Base-by-base conservation (phyloP, 2,113 vertebrate species). In the Helogale parvula region DNA sequence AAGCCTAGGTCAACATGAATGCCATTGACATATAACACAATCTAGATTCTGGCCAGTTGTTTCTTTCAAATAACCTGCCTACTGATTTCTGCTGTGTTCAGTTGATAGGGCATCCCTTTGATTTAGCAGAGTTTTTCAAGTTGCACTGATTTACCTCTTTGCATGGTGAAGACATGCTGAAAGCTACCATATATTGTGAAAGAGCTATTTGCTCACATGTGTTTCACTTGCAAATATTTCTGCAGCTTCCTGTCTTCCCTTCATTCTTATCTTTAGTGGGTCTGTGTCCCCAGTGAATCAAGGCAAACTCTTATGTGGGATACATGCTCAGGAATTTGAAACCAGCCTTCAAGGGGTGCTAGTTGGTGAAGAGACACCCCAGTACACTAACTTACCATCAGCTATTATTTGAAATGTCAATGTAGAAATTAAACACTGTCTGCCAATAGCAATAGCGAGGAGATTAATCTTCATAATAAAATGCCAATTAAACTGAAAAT, bases 401-500 rank as follows among this genome's bases (percentile, higher is more conserved):
- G 50, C 66, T 82, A 2, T 38, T 96, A 92, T 86, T 95, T 81
- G 54, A 96, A 95, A 89, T 91, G 74, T 87, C 80, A 47, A 2
- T 63, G 31, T 60, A 60, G 66, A 68, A 47, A 94, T 95, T 92
- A 92, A 95, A 92, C 25, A 72, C 35, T 96, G 52, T 86, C 81
- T 89, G 74, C 38, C 86, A 66, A 87, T 19, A 88, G 91, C 71
- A 96, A 71, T 19, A 69, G 82, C 79, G 63, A 85, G 63, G 25
- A 96, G 31, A 96, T 85, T 83, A 96, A 90, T 89, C 68, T 82
- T 94, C 65, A 63, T 77, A 77, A 96, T 90, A 88, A 96, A 95
- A 96, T 66, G 41, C 33, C 69, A 95, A 23, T 76, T 85, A 69
- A 92, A 92, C n/a, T 94, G 92, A 81, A 93, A 93, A 82, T 84